A percentile compares a stretch with the other conserved stretches of the same genome.
phyloP scores from a whole-genome alignment of 2,888 invertebrate genomes.

The Seladonia tumulorum region DNA sequence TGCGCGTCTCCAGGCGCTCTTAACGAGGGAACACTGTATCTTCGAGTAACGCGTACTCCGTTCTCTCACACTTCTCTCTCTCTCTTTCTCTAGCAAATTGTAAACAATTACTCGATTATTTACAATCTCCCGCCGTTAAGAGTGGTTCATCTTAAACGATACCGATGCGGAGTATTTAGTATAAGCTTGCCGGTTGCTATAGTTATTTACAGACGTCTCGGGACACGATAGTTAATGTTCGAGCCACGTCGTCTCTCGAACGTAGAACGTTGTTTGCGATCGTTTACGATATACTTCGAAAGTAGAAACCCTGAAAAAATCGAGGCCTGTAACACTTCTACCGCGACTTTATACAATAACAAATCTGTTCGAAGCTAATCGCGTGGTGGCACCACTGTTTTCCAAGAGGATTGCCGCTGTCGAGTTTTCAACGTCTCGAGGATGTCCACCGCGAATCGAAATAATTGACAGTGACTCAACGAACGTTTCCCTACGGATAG shows the following conservation, averaged over 20 bases:
- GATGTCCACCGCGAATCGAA: conserved; percentile 31
- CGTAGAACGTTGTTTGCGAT: conserved; percentile 36
- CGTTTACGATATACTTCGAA: conserved; percentile 26
- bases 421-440: conserved; percentile 9
- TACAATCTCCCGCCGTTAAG: conserved; percentile 32
- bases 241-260: conserved; percentile 14
- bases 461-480: conserved; percentile 68
- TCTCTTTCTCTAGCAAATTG: too few species aligned
- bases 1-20: too few species aligned
- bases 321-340: conserved; percentile 41
- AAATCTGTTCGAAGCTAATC: conserved; percentile 44
- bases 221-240: not conserved
- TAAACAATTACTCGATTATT: conserved; percentile 19
- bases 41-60: not conserved
- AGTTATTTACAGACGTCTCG: conserved; percentile 50
- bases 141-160: conserved; percentile 22
- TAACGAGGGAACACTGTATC: conserved; percentile 3
- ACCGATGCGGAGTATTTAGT: conserved; percentile 42
- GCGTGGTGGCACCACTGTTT: not conserved
- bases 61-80: not conserved
- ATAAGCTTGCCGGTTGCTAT: conserved; percentile 51
- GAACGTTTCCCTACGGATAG: conserved; percentile 39
- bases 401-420: not conserved
- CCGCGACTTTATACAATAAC: conserved; percentile 57
- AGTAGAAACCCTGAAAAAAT: conserved; percentile 66